phyloP scores from a whole-genome alignment of 2,797 vertebrate species.

The Emys orbicularis region DNA sequence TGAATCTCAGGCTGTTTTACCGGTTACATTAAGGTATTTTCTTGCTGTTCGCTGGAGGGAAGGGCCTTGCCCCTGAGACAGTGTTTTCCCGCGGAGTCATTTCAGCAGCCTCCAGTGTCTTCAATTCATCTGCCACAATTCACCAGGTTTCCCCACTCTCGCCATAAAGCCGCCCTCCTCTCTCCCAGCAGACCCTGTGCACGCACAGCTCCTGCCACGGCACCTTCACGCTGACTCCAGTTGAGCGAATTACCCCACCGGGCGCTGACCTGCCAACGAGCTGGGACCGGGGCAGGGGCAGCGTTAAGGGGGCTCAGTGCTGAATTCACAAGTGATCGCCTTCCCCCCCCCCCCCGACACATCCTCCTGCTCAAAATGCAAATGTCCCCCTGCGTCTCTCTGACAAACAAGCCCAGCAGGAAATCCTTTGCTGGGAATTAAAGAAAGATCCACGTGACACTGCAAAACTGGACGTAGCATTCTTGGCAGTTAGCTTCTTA shows the following conservation, averaged over 20 bases:
- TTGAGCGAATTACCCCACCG: not conserved
- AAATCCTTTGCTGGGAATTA: conserved; percentile 63
- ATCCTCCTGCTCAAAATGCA: conserved; percentile 17
- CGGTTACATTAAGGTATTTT: not conserved
- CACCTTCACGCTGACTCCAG: not conserved
- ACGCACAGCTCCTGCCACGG: not conserved
- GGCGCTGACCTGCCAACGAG: not conserved
- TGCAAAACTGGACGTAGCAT: conserved; percentile 54
- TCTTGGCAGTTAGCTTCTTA: conserved; percentile 55
- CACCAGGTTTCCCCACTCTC: not conserved
- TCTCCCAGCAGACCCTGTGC: not conserved
- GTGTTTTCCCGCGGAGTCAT: not conserved
- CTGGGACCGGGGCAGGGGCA: not conserved
- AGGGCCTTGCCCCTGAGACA: not conserved
- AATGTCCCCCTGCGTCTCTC: not conserved
- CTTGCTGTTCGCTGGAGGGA: not conserved
- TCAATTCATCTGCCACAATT: not conserved
- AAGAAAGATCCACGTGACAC: conserved; percentile 18
- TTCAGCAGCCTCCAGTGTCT: not conserved
- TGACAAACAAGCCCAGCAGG: conserved; percentile 53
- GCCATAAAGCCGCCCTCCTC: not conserved
- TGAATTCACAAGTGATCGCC: not conserved
- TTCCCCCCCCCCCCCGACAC: rapidly evolving
- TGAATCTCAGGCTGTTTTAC: not conserved
- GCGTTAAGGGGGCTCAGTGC: not conserved